These are phyloP conservation scores for Ormia ochracea DNA, from an alignment of 2,888 invertebrate genomes.

Conservation along the genomic window DNA sequence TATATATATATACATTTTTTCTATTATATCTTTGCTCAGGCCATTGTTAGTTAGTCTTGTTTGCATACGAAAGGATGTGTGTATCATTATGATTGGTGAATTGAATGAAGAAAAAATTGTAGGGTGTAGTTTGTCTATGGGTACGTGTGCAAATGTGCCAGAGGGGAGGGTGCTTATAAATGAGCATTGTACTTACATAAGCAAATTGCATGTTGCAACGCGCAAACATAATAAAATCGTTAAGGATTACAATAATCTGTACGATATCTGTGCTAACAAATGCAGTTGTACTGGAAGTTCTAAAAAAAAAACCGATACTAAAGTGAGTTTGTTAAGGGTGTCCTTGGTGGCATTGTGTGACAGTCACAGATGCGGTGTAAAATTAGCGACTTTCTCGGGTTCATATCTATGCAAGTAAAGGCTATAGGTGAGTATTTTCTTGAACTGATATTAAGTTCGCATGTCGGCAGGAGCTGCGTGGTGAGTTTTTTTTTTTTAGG, in stretches of 20 bases:
- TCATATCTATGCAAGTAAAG: too few relatives aligned
- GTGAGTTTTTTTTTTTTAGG: too few relatives aligned
- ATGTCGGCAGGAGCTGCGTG: too few relatives aligned
- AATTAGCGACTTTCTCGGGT: background rate
- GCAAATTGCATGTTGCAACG: conserved; percentile 62
- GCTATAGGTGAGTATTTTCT: too few relatives aligned
- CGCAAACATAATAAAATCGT: conserved; percentile 62
- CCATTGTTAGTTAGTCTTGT: background rate
- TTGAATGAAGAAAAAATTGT: conserved; percentile 8
- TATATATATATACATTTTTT: background rate
- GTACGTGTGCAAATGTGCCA: background rate
- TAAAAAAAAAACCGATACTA: background rate
- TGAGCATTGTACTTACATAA: conserved; percentile 46
- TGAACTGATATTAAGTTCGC: too few relatives aligned
- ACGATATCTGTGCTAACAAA: conserved; percentile 17
- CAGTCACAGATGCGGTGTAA: background rate
- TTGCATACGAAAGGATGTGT: background rate
- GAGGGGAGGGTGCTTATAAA: conserved; percentile 22
- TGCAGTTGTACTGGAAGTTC: background rate
- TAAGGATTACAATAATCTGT: conserved; percentile 60
- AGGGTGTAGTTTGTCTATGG: background rate
- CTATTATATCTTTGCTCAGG: background rate
- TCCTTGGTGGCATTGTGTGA: background rate
- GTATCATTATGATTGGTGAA: conserved; percentile 36
- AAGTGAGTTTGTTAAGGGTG: background rate